Evolutionary conservation across 92 coral and sea anemone species (phyloP), one percentile per base, ranked within the genome.

Genomic region (Zoanthus solanderi): DNA sequence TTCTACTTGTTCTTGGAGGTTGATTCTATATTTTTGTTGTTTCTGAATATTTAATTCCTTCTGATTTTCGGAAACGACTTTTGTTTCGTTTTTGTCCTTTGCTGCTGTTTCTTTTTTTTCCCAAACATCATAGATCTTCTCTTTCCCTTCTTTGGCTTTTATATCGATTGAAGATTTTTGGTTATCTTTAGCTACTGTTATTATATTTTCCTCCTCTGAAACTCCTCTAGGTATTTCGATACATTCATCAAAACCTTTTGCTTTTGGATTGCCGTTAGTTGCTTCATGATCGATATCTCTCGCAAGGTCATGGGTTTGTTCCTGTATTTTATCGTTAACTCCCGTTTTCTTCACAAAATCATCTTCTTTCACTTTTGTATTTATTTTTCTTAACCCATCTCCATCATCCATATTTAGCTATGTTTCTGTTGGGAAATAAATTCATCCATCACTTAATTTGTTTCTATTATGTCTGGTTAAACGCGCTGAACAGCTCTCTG

Each of bases 401-500:
- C 9, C 44, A 54, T 77, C 47, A 14, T 77, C 67, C 82, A 77
- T 77, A 54, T 11, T 77, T 77, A 53, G 42, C 32, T 16, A 12
- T 54, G 15, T 61, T 77, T 61, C 56, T 50, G 56, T 50, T 50
- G 56, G 12, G 10, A 50, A 50, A 50, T 7, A 50, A 50, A 7
- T 7, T 7, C 6, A 50, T 50, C 12, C 9, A 50, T 50, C 9
- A 50, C 0, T 7, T 50, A 50, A 0, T 50, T 50, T 50, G 56
- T 7, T 1, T 50, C 9, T 50, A 7, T 7, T 11, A 50, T 7
- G 56, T 1, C 56, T 50, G 12, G 56, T 11, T 1, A 11, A 50
- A 11, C 56, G 42, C 42, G 4, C 42, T 37, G 42, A 37, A 37
- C 42, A 37, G 42, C 2, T 37, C 2, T 2, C 4, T 37, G 42